Conservation (phyloP, 2,888 invertebrate genomes). For the Holacanthella duospinosa region DNA sequence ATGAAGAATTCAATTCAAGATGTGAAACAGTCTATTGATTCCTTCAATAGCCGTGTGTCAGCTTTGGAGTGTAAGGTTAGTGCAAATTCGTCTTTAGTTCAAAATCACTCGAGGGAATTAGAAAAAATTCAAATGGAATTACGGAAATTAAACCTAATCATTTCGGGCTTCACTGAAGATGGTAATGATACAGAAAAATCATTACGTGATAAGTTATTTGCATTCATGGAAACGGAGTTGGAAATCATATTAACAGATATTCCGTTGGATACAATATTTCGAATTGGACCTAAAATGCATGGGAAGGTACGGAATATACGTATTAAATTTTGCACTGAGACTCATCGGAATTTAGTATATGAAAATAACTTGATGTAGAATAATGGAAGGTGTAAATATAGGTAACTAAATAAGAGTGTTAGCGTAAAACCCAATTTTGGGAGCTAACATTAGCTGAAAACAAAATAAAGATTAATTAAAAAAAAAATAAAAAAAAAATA, state of each 20-base stretch:
- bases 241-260: background rate
- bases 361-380: too few species aligned
- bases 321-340: background rate
- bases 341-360: background rate
- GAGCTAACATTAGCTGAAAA: too few species aligned
- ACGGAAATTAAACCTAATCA: background rate
- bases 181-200: background rate
- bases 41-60: background rate
- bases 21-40: background rate
- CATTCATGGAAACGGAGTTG: background rate
- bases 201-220: background rate
- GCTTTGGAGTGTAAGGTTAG: background rate
- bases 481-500: too few species aligned
- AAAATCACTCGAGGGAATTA: background rate
- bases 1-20: background rate
- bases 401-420: too few species aligned
- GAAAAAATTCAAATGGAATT: background rate
- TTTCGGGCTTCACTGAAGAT: background rate
- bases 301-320: background rate
- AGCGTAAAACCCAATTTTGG: too few species aligned
- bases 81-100: background rate
- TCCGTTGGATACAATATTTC: background rate
- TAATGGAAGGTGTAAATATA: too few species aligned
- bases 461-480: too few species aligned
- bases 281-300: background rate